Conservation (phyloP, 1,140 invertebrate species). For the Spodoptera frugiperda region DNA sequence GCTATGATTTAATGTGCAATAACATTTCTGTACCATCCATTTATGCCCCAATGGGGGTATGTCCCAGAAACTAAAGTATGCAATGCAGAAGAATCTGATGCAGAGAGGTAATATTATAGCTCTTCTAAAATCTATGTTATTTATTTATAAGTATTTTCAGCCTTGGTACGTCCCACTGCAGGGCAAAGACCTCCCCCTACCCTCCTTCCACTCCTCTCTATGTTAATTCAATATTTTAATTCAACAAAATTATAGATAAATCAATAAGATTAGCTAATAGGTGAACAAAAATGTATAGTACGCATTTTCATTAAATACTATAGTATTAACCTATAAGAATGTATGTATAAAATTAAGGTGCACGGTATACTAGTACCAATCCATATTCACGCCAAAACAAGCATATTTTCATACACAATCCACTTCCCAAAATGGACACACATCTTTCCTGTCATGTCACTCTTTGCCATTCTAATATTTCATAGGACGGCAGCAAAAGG, state of each 20-base stretch:
- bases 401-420: neutral
- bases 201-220: too few species aligned
- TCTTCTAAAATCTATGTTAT: neutral
- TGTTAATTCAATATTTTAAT: too few species aligned
- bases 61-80: conserved; percentile 26
- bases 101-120: neutral
- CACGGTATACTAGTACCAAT: neutral
- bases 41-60: neutral
- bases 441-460: conserved; percentile 53
- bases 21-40: conserved; percentile 27
- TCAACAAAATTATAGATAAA: too few species aligned
- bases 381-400: neutral
- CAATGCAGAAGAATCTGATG: neutral
- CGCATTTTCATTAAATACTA: too few species aligned
- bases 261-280: too few species aligned
- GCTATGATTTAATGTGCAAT: conserved; percentile 37
- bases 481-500: conserved; percentile 62
- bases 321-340: too few species aligned
- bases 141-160: too few species aligned
- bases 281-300: too few species aligned
- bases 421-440: conserved; percentile 27
- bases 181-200: too few species aligned
- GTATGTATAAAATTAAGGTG: too few species aligned
- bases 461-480: conserved; percentile 60
- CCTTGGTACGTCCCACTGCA: too few species aligned